Evolutionary conservation across 1,140 invertebrate genomes (phyloP).

Genomic region (Apolygus lucorum): DNA sequence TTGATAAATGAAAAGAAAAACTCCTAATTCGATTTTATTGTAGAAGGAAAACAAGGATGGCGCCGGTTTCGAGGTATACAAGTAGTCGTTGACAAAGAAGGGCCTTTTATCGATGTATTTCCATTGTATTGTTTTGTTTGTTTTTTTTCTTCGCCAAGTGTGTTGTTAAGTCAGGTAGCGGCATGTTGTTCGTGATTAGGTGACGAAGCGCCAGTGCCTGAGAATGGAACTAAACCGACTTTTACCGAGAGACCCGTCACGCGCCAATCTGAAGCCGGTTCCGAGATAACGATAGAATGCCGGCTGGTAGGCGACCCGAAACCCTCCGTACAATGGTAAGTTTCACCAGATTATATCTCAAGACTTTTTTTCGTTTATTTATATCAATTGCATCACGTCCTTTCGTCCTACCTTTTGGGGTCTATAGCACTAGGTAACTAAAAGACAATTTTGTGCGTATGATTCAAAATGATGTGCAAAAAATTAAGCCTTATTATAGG

Average conservation of each 20-base stretch:
- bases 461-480: too few relatives aligned
- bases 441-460: too few relatives aligned
- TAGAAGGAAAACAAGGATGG: not conserved
- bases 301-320: conserved; percentile 89
- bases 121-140: conserved; percentile 17
- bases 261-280: conserved; percentile 86
- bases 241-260: conserved; percentile 95
- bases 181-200: conserved; percentile 45
- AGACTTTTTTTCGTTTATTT: too few relatives aligned
- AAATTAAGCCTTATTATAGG: too few relatives aligned
- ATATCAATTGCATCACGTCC: too few relatives aligned
- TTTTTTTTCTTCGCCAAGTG: conserved; percentile 9
- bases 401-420: too few relatives aligned
- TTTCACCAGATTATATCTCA: too few relatives aligned
- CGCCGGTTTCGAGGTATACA: not conserved
- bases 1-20: not conserved
- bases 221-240: conserved; percentile 76
- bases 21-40: not conserved
- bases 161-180: conserved; percentile 28
- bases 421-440: too few relatives aligned
- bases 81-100: conserved; percentile 4
- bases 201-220: conserved; percentile 82
- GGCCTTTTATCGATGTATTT: conserved; percentile 19
- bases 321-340: conserved; percentile 85
- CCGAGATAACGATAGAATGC: conserved; percentile 90